Base-by-base conservation (phyloP, 2,797 vertebrate genomes). In the Sebastes steindachneri region DNA sequence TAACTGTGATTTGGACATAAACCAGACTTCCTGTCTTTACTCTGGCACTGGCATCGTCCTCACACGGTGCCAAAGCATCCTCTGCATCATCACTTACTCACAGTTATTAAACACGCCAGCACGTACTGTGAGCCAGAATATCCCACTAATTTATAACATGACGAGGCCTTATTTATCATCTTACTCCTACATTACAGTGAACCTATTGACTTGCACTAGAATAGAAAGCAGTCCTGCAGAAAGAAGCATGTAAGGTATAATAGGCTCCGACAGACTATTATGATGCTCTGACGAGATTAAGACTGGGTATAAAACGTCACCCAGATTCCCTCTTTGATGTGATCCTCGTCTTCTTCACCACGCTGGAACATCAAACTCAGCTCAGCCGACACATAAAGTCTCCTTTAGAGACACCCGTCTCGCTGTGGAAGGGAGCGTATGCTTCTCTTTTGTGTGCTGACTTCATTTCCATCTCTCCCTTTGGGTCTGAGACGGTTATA, bases 281-380 rank as follows among this genome's bases (percentile, higher is more conserved):
- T 77, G 83, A 90, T 90, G 68, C 58, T 64, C 80, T 85, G 86
- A 87, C 75, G 75, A 92, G 86, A 92, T 89, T 83, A 91, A 66
- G 80, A 65, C 63, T 73, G 65, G 63, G 66, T 72, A 70, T 75
- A 75, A 89, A 90, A 91, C 75, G 73, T 79, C 75, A 71, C 68
- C 80, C 72, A 82, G 81, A 91, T 71, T 83, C 76, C 57, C 53
- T 28, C 75, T 92, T 89, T 92, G 89, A 92, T 93, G 88, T 85
- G 80, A 80, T 87, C 86, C 84, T 75, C 75, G 57, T 82, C 78
- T 87, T 83, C 78, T 55, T 48, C 58, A 73, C 73, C 25, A 73
- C 84, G 4, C 37, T 37, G 33, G 4, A 35, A 35, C 33, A 85
- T 89, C 84, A 88, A 85, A 78, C 68, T 66, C 57, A 19, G 21